Base-by-base conservation (phyloP, 1,140 invertebrate species). In the Drosophila lowei region DNA sequence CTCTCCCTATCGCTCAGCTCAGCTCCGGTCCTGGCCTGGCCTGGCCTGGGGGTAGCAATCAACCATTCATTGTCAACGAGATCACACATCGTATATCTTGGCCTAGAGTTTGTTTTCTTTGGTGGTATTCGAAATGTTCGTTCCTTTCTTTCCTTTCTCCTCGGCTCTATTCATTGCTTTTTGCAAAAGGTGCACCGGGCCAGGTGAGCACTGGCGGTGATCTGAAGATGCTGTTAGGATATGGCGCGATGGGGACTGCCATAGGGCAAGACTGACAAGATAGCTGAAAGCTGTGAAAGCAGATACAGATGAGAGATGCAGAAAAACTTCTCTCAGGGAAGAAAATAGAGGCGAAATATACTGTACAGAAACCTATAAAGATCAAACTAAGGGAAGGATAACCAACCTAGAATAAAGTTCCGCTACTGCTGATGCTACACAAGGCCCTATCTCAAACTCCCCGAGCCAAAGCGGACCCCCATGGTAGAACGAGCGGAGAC, bases 31-130 rank as follows among this genome's bases (percentile, higher is more conserved):
- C 65, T 34, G 59, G 50, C 59, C 61, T 34, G 59, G 50, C 59
- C 61, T 54, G 61, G 47, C 18, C 41, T 75, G 50, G 42, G 60
- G 62, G 61, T 50, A 67, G 78, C 66, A 88, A 88, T 88, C 84
- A 88, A 79, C 74, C 77, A 79, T 89, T 90, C 79, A 89, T 90
- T 90, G 89, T 90, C 89, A 90, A 89, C 89, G 83, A 84, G 71
- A 90, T 90, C 85, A 90, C 89, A 90, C 89, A 90, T 90, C 89
- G 73, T 89, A 88, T 89, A 89, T 89, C 85, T 73, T 77, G 70
- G 57, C 62, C 61, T 52, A 64, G 52, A 70, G 85, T 79, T 89
- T 80, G 77, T 89, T 78, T 79, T 80, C 66, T 67, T 89, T 84
- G 62, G 58, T 89, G 70, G 62, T 58, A 65, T 88, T 75, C 53